phyloP scores from a whole-genome alignment of 2,888 invertebrate species.

The Hydropsyche betteni region DNA sequence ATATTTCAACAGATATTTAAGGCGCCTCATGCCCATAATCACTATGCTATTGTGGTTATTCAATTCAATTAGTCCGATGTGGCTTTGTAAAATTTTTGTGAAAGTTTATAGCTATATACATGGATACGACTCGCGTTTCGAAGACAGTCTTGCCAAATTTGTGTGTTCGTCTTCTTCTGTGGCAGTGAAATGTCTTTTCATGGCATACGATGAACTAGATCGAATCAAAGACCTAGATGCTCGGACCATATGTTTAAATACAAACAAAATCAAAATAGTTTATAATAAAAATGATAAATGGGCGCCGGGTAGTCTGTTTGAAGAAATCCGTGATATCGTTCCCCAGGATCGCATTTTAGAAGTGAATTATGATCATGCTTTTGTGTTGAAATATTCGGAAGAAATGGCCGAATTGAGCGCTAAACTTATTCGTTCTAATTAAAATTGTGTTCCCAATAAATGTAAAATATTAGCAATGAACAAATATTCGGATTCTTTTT shows the following conservation, averaged over 20 bases:
- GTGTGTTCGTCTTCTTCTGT: slow-evolving; percentile 64
- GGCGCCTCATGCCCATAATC: slow-evolving; percentile 56
- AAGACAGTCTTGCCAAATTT: slow-evolving; percentile 66
- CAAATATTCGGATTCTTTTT: too few species aligned
- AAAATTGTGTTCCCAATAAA: too few species aligned
- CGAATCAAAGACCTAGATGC: slow-evolving; percentile 73
- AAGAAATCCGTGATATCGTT: slow-evolving; percentile 65
- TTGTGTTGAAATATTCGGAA: slow-evolving; percentile 75
- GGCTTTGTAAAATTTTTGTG: slow-evolving; percentile 68
- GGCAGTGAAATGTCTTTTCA: slow-evolving; percentile 71
- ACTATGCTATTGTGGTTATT: slow-evolving; percentile 55
- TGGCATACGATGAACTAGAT: slow-evolving; percentile 86
- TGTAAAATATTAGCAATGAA: too few species aligned
- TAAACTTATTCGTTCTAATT: not conserved
- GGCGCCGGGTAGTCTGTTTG: slow-evolving; percentile 79
- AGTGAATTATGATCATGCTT: slow-evolving; percentile 74
- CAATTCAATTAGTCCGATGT: slow-evolving; percentile 57
- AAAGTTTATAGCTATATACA: slow-evolving; percentile 66
- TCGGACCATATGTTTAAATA: slow-evolving; percentile 67
- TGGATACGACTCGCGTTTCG: slow-evolving; percentile 57
- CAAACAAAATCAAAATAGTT: slow-evolving; percentile 77
- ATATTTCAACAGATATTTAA: slow-evolving; percentile 70
- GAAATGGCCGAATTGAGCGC: slow-evolving; percentile 62
- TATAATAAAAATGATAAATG: slow-evolving; percentile 85
- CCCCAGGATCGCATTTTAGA: slow-evolving; percentile 57